Percentiles rank a stretch among this genome's conserved stretches.
Evolutionary conservation across 1,140 invertebrate species (phyloP).

Genomic region (Thaumetopoea pityocampa): DNA sequence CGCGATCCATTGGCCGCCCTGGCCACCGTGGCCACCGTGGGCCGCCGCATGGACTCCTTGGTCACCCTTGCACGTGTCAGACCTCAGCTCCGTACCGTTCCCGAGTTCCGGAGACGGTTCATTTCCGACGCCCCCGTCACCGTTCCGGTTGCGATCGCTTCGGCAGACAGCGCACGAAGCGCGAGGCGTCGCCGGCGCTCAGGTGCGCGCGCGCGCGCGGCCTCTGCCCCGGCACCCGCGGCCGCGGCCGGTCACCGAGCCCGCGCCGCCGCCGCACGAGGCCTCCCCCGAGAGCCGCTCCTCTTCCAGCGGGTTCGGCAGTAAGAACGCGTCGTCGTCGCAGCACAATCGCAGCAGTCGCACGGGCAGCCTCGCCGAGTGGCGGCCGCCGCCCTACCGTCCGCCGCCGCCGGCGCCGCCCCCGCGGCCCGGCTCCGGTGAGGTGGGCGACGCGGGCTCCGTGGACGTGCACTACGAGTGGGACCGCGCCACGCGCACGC

Average conservation of each 20-base stretch:
- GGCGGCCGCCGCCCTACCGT: slow-evolving; percentile 84
- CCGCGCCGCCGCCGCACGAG: slow-evolving; percentile 81
- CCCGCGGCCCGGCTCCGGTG: slow-evolving; percentile 48
- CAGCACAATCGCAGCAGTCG: slow-evolving; percentile 84
- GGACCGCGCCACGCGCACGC: slow-evolving; percentile 88
- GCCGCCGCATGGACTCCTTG: slow-evolving; percentile 77
- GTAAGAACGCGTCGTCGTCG: slow-evolving; percentile 88
- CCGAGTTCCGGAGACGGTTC: slow-evolving; percentile 87
- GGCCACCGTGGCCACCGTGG: slow-evolving; percentile 81
- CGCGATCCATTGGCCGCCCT: slow-evolving; percentile 72
- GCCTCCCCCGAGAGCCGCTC: slow-evolving; percentile 91
- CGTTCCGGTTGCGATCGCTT: slow-evolving; percentile 80
- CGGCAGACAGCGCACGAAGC: slow-evolving; percentile 83
- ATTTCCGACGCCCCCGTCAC: slow-evolving; percentile 81
- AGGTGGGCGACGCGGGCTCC: slow-evolving; percentile 83
- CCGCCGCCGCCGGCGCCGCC: slow-evolving; percentile 80
- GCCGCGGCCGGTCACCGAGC: slow-evolving; percentile 56
- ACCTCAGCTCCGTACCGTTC: slow-evolving; percentile 90
- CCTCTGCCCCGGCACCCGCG: slow-evolving; percentile 59
- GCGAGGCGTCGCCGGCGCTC: slow-evolving; percentile 76
- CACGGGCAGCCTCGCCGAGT: slow-evolving; percentile 84
- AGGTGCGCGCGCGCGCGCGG: slow-evolving; percentile 76
- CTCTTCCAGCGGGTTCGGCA: slow-evolving; percentile 92
- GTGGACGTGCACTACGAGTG: slow-evolving; percentile 98
- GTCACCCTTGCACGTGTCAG: slow-evolving; percentile 85